These are phyloP conservation scores for Alligator mississippiensis DNA, from an alignment of 2,113 vertebrate species.

Conservation along the genomic window DNA sequence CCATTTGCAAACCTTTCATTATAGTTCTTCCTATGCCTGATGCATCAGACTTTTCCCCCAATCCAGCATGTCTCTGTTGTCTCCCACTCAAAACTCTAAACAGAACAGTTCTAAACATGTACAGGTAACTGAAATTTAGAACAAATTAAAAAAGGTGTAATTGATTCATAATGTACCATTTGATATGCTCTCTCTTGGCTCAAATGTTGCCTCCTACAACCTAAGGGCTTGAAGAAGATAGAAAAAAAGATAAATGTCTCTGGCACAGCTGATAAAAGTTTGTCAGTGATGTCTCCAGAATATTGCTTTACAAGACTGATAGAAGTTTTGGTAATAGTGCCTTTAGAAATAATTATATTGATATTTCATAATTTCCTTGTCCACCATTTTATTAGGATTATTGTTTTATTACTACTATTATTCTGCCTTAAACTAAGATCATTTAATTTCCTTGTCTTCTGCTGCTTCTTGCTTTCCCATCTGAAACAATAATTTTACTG, in stretches of 20 bases:
- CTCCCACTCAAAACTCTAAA: not conserved
- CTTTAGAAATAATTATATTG: slow-evolving; percentile 55
- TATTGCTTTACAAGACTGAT: slow-evolving; percentile 28
- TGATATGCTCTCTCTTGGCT: slow-evolving; percentile 24
- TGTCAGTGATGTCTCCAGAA: slow-evolving; percentile 41
- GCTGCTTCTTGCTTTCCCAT: not conserved
- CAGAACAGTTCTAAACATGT: not conserved
- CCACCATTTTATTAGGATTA: not conserved
- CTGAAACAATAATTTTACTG: not conserved
- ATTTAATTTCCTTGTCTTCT: not conserved
- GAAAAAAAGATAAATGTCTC: slow-evolving; percentile 12
- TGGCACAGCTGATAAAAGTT: slow-evolving; percentile 39
- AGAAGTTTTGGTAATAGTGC: slow-evolving; percentile 52
- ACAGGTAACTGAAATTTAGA: not conserved
- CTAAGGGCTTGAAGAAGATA: slow-evolving; percentile 20
- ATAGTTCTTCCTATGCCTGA: not conserved
- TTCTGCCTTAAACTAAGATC: too few relatives aligned
- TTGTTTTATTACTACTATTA: not conserved
- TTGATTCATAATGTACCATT: not conserved
- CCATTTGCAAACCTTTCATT: not conserved
- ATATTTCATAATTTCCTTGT: not conserved
- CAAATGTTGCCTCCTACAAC: slow-evolving; percentile 18
- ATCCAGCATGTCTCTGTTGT: not conserved
- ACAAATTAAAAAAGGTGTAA: not conserved
- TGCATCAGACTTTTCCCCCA: not conserved